Evolutionary conservation across 2,113 vertebrate species (phyloP), one percentile per base, ranked within the genome.

Genomic region (Xiphias gladius): DNA sequence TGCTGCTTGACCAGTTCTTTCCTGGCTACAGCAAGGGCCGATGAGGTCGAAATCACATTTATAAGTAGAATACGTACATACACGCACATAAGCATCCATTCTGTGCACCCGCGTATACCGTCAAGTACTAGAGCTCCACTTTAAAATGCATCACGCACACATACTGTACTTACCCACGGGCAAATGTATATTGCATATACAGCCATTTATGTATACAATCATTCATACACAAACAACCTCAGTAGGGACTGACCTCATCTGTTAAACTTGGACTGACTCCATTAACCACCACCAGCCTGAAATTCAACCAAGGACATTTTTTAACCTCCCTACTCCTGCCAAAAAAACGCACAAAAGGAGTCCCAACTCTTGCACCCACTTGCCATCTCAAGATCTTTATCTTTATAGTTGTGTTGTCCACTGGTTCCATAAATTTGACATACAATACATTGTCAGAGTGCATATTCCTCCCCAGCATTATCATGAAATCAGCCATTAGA

Each of bases 21-120:
- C 98, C 98, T 52, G 98, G 98, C 84, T 99, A 99, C 94, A 99
- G 97, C 95, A 99, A 99, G 95, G 98, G 98, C 88, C 98, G 98
- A 95, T 99, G 98, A 99, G 96, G 78, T 84, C 46, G 0, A 78
- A 86, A 69, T 63, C 66, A 80, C 46, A 13, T 74, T 80, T 84
- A 73, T 73, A 52, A 61, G 84, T 87, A 91, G 85, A 83, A 85
- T 17, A 46, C 81, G 43, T 75, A 82, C 73, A 83, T 37, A 70
- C 75, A 65, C 39, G 68, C 83, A 86, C 86, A 70, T 37, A 64
- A 73, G 76, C 85, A 87, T 84, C 64, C 82, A 77, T 83, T 86
- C 82, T 88, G 85, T 87, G 80, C 92, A 90, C 80, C 76, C 76
- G 61, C 35, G 30, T 89, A 86, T 87, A 90, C 84, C 26, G 65